These are phyloP conservation scores for Scaptodrosophila latifasciaeformis DNA, from an alignment of 2,888 invertebrate genomes.

Conservation along the genomic window DNA sequence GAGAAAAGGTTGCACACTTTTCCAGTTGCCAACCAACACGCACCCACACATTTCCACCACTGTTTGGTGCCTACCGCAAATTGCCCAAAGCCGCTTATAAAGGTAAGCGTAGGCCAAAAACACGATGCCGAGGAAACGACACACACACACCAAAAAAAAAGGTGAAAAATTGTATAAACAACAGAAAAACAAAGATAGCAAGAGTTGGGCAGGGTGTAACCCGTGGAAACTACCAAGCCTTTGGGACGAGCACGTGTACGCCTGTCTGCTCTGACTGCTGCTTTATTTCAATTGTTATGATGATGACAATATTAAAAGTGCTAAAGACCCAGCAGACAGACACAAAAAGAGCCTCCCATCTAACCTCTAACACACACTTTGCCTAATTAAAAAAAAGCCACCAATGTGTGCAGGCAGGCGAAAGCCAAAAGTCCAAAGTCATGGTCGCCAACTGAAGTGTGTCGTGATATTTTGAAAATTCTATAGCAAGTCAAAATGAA, in stretches of 20 bases:
- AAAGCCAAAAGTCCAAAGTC: constrained; percentile 59
- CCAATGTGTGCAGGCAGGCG: constrained; percentile 3
- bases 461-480: neutral
- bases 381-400: no score
- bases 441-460: constrained; percentile 21
- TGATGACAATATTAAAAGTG: constrained; percentile 53
- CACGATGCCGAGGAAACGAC: no score
- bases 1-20: no score
- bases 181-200: constrained; percentile 5
- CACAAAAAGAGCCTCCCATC: neutral
- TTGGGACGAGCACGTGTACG: neutral
- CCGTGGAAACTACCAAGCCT: neutral
- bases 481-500: neutral
- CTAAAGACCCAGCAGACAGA: constrained; percentile 8
- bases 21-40: constrained; percentile 28
- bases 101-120: constrained; percentile 60
- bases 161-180: constrained; percentile 40
- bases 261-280: constrained; percentile 13
- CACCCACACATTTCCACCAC: constrained; percentile 10
- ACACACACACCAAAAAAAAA: constrained; percentile 37
- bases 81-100: constrained; percentile 66
- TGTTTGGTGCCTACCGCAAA: constrained; percentile 38
- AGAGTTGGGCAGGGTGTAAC: neutral
- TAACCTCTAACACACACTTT: neutral
- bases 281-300: constrained; percentile 61